phyloP scores from a whole-genome alignment of 1,140 invertebrate species.

The Limonius californicus region DNA sequence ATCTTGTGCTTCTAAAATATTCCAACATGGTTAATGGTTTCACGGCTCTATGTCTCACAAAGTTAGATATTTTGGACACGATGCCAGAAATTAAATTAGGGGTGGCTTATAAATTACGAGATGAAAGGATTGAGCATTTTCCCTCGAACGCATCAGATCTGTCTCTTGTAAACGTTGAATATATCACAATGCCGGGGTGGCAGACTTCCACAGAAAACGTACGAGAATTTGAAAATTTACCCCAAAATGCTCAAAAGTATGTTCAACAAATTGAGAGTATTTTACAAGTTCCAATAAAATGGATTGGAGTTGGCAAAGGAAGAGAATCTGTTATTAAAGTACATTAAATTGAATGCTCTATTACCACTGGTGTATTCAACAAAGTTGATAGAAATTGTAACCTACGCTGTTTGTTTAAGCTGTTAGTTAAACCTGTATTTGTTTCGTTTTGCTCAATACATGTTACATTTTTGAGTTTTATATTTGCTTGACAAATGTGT shows the following conservation, averaged over 20 bases:
- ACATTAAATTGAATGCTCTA: no score
- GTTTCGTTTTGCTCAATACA: no score
- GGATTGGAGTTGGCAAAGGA: constrained; percentile 94
- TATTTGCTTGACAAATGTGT: no score
- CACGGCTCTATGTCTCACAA: constrained; percentile 82
- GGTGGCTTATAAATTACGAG: constrained; percentile 74
- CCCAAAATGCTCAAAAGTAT: constrained; percentile 83
- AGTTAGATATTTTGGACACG: constrained; percentile 94
- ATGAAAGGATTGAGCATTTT: constrained; percentile 72
- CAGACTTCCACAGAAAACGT: constrained; percentile 73
- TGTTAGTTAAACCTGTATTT: no score
- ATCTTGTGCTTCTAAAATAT: constrained; percentile 85
- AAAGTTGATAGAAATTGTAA: no score
- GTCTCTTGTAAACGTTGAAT: constrained; percentile 77
- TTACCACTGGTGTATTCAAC: no score
- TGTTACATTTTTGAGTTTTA: no score
- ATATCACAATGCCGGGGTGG: constrained; percentile 92
- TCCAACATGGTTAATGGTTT: constrained; percentile 95
- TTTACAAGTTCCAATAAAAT: constrained; percentile 87
- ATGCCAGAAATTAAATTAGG: constrained; percentile 63
- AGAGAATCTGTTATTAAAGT: constrained; percentile 68
- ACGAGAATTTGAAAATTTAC: constrained; percentile 82
- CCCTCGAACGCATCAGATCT: constrained; percentile 72
- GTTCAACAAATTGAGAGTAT: constrained; percentile 81
- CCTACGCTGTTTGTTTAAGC: no score